phyloP scores from a whole-genome alignment of 2,797 vertebrate genomes.

The Sorex maritimensis region DNA sequence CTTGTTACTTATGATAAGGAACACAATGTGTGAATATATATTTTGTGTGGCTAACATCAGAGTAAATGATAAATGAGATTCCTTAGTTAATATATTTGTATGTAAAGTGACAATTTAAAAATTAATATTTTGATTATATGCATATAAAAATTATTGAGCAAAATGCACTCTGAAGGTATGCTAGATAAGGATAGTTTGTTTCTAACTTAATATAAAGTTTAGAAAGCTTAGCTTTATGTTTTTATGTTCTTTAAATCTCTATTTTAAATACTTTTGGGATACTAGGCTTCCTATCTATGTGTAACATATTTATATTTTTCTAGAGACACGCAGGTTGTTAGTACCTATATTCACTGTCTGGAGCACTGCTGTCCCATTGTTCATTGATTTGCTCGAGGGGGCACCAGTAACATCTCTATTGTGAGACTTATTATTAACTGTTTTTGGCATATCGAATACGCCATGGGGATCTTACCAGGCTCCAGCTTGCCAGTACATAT shows the following conservation, averaged over 20 bases:
- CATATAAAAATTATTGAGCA: neutral
- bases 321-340: neutral
- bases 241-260: conserved; percentile 7
- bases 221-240: neutral
- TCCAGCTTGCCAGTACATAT: neutral
- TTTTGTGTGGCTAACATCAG: conserved; percentile 7
- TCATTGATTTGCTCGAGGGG: too few relatives aligned
- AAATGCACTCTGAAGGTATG: conserved; percentile 21
- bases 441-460: too few relatives aligned
- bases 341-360: neutral
- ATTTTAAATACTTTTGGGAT: neutral
- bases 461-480: too few relatives aligned
- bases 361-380: too few relatives aligned
- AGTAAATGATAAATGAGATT: conserved; percentile 2
- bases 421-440: too few relatives aligned
- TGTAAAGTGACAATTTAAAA: conserved; percentile 31
- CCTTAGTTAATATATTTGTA: neutral
- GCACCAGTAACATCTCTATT: too few relatives aligned
- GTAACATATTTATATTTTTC: conserved; percentile 33
- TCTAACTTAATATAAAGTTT: neutral
- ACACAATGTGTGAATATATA: neutral
- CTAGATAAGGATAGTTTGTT: neutral
- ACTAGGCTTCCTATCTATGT: neutral
- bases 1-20: neutral
- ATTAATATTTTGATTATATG: conserved; percentile 7